A percentile compares a stretch with the other conserved stretches of the same genome.
phyloP scores from a whole-genome alignment of 2,113 vertebrate genomes.

The Pelecanus crispus region DNA sequence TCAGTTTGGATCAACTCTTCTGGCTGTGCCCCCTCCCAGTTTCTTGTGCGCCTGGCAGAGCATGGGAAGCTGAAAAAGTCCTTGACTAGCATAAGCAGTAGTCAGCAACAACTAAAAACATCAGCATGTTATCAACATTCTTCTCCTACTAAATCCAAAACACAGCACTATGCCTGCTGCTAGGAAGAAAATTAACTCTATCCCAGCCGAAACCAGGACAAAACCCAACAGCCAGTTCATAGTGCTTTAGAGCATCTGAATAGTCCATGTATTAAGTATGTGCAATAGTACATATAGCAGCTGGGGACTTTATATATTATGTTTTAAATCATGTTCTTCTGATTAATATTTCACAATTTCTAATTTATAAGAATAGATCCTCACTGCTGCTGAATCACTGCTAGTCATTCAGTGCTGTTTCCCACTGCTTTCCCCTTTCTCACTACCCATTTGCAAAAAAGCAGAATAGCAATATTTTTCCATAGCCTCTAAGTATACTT shows the following conservation, averaged over 20 bases:
- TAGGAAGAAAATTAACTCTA: too few species aligned
- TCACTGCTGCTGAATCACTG: neutral
- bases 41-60: too few species aligned
- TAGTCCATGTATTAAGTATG: neutral
- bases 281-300: neutral
- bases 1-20: too few species aligned
- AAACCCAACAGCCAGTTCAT: neutral
- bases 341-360: neutral
- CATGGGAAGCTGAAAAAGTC: too few species aligned
- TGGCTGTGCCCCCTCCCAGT: too few species aligned
- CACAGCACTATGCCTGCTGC: too few species aligned
- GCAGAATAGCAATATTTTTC: neutral
- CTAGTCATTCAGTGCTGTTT: neutral
- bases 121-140: too few species aligned
- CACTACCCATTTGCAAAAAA: neutral
- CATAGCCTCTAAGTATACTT: neutral
- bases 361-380: neutral
- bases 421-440: neutral
- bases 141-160: too few species aligned
- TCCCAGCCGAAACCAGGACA: too few species aligned
- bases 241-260: neutral
- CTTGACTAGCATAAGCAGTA: too few species aligned
- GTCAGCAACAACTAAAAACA: too few species aligned
- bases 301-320: neutral
- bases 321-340: neutral